Evolutionary conservation across 2,797 vertebrate species (phyloP), one percentile per base, ranked within the genome.

Genomic region (Alcedo atthis): DNA sequence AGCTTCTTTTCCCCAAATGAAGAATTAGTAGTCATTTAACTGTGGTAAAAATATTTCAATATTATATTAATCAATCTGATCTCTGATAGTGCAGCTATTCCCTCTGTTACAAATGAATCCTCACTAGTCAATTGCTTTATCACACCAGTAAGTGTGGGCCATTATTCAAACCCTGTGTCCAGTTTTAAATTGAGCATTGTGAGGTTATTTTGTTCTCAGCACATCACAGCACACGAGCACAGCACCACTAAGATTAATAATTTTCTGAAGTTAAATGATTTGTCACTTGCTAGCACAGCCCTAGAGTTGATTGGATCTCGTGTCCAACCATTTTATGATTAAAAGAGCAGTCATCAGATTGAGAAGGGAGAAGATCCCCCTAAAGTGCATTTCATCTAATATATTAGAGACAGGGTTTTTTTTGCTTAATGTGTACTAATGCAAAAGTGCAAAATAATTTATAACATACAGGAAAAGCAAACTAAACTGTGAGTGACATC

Each of bases 221-320:
- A 94, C 95, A 96, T 98, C 97, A 91, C 14, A 26, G 93, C 91
- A 59, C 76, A 86, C 45, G 5, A 87, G 68, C 81, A 63, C 87
- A 15, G 90, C n/a, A 16, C 92, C 81, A 42, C 79, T 17, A 48
- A 96, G 97, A 98, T 97, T 96, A 97, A 97, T 98, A 84, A 92
- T 96, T 94, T 86, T 95, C 87, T 51, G 81, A 89, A 95, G 88
- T 78, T 40, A 46, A 76, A 92, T 67, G 96, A 97, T 98, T 98
- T 96, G 95, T 98, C 97, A 94, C 93, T 79, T 46, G 68, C 79
- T 58, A 32, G 69, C 40, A 8, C 8, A 53, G 88, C 91, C 95
- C 93, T 28, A 28, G 95, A 96, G 93, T 92, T 97, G 97, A 98
- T 96, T 96, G 91, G 95, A 80, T 94, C 83, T 66, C n/a, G 13